Evolutionary conservation across 2,888 invertebrate species (phyloP), one percentile per base, ranked within the genome.

Genomic region (Cryptus viduatorius): DNA sequence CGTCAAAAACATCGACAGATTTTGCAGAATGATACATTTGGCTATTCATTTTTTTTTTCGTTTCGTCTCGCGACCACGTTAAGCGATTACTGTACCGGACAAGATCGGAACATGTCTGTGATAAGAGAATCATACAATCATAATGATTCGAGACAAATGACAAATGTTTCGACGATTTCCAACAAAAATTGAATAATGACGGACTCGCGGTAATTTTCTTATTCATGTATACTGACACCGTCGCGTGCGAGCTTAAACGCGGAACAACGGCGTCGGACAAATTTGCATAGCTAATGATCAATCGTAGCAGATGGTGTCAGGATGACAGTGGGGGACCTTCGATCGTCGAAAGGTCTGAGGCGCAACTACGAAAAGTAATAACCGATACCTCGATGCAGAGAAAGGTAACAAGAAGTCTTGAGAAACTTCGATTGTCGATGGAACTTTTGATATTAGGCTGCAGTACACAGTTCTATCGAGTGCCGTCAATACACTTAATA

Each of bases 1-100:
- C 16, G 8, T 73, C 73, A 16, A 73, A 73, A 8, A 73, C 4
- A 10, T 73, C 48, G 37, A 44, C 53, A 24, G 37, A 7, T 24
- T 73, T 50, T 3, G 3, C n/a, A 29, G 14, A 67, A 7, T 64
- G 8, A 31, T 37, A 12, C 31, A 1, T 64, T 19, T 5, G n/a
- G 0, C 3, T 42, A 16, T 14, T 5, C n/a, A 8, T 64, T 42
- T 31, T 64, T 31, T 37, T 64, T 64, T 64, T 64, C 7, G 14
- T 64, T 64, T 31, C 2, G 12, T 64, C 5, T 7, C 5, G 14
- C 5, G 31, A 2, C 31, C 2, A 37, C 5, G 37, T 19, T 5
- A n/a, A 14, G 7, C 64, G 16, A n/a, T 37, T 37, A 4, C 37
- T 37, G 3, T 29, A 8, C 29, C 4, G 14, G 24, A 29, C 10